phyloP scores from a whole-genome alignment of 2,797 vertebrate species.

The Sorex maritimensis region DNA sequence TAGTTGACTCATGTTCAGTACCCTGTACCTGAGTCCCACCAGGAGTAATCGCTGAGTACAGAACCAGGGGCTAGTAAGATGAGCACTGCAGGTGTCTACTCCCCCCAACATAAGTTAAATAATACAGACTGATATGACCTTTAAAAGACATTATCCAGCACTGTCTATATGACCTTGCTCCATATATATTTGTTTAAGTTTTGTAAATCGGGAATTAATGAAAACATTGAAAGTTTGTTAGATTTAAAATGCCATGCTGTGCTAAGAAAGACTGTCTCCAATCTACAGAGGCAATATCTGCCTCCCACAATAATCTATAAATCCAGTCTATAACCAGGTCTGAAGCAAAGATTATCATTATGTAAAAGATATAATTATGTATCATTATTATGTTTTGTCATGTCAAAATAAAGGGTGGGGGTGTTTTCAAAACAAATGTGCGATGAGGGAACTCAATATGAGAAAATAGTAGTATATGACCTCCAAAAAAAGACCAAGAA shows the following conservation, averaged over 20 bases:
- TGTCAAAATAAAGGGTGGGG: not conserved
- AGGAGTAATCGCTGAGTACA: too few species aligned
- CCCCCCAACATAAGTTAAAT: too few species aligned
- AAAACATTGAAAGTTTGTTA: not conserved
- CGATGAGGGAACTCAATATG: not conserved
- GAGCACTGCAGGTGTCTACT: too few species aligned
- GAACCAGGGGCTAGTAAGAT: too few species aligned
- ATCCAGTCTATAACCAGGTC: not conserved
- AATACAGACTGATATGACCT: too few species aligned
- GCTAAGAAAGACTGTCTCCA: not conserved
- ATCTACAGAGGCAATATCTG: not conserved
- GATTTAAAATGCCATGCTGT: not conserved
- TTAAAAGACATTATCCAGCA: not conserved
- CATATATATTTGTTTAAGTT: not conserved
- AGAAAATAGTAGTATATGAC: not conserved
- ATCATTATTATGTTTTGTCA: too few species aligned
- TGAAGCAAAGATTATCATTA: not conserved
- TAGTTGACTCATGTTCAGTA: too few species aligned
- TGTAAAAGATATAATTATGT: not conserved
- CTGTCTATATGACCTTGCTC: not conserved
- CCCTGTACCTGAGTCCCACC: too few species aligned
- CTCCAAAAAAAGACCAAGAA: not conserved
- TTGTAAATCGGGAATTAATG: not conserved
- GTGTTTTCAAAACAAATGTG: not conserved
- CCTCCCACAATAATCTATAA: fast-evolving